Evolutionary conservation across 2,888 invertebrate genomes (phyloP), one percentile per base, ranked within the genome.

Genomic region (Hydrotaea cyrtoneurina): DNA sequence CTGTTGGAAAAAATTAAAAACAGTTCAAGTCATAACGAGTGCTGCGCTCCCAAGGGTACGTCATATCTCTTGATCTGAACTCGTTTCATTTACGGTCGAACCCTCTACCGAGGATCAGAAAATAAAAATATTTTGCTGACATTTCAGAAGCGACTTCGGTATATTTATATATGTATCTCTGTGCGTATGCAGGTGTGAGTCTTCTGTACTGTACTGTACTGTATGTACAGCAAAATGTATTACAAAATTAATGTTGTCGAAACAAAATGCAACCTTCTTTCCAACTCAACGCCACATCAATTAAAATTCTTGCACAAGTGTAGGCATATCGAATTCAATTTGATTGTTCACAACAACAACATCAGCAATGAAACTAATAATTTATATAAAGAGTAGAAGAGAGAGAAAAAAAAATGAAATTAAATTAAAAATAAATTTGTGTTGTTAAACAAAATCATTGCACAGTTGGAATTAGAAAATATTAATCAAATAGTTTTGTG

Each of bases 401-500:
- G n/a, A n/a, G n/a, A n/a, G n/a, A 7, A 53, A n/a, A 1, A 53
- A n/a, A 64, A 64, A n/a, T 59, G 1, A 36, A 66, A 66, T 66
- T 66, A 21, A 66, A 66, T 66, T 26, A 21, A 21, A 21, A 55
- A 55, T 21, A 55, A n/a, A 53, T 53, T 39, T 39, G 39, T 53
- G 31, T 5, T 19, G 53, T 53, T 55, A 55, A 55, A 55, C 21
- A 3, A 55, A 55, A 55, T 55, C 55, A 55, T 21, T 23, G 55
- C 55, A 21, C 19, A 55, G 21, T 21, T 21, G 23, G 23, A 39
- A 53, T 2, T 23, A 55, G 19, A 19, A 59, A 73, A 57, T 55
- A 59, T 78, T 73, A 78, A 69, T 82, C 66, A 82, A 46, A 62
- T 59, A 82, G 64, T 73, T 77, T 77, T 15, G 15, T 77, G 39